Evolutionary conservation across 2,113 vertebrate genomes (phyloP).

Genomic region (Platycercus adscitus): DNA sequence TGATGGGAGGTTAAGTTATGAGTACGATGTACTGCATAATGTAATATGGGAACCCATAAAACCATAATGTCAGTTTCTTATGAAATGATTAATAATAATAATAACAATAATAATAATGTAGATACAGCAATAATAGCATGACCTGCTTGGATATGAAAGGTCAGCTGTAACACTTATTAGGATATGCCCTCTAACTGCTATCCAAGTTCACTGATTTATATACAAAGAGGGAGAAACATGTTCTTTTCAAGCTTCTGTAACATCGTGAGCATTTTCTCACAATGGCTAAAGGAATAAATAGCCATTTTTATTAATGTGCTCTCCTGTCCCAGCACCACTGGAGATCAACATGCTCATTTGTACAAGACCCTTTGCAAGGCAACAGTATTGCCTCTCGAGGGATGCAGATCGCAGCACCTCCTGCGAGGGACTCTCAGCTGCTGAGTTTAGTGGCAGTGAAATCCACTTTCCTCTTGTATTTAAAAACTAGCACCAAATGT

Average conservation of each 20-base stretch:
- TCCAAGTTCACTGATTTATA: neutral
- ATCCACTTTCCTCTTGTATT: neutral
- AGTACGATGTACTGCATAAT: neutral
- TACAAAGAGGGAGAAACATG: neutral
- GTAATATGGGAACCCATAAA: neutral
- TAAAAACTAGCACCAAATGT: neutral
- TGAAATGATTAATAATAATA: neutral
- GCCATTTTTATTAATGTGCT: accelerated
- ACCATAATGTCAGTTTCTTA: neutral
- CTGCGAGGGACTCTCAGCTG: neutral
- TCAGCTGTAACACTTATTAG: neutral
- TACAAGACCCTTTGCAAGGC: neutral
- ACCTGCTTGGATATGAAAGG: neutral
- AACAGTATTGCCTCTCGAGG: neutral
- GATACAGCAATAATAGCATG: neutral
- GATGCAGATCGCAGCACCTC: neutral
- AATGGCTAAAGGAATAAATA: neutral
- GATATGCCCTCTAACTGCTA: neutral
- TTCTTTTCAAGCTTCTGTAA: neutral
- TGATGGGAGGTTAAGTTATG: neutral
- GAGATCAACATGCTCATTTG: neutral
- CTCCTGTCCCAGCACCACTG: neutral
- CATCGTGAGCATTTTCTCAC: neutral
- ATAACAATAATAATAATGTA: neutral
- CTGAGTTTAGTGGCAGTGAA: neutral